Evolutionary conservation across 2,113 vertebrate genomes (phyloP), one percentile per base, ranked within the genome.

Genomic region (Campylorhamphus procurvoides): DNA sequence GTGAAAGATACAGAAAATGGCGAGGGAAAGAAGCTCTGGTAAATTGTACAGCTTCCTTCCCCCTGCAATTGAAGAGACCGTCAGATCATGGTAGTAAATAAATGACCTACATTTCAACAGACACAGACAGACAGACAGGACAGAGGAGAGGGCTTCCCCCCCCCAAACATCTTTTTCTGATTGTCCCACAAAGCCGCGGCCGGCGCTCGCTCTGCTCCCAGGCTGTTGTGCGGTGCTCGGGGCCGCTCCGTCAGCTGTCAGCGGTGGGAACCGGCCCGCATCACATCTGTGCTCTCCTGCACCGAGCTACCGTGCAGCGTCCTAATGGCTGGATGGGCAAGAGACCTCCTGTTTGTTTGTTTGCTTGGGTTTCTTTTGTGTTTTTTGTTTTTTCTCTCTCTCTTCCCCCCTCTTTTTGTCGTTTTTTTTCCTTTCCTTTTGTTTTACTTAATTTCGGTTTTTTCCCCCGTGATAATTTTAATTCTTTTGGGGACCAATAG

Each of bases 51-150:
- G 74, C 53, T 73, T 77, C 59, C 66, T 94, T 58, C 46, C 84
- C 72, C 84, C 78, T 85, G 91, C 73, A 78, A 69, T 82, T 59
- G 90, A 97, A 98, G 97, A 97, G 86, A 94, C 90, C 91, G 93
- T 93, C 97, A 94, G 96, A 96, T 96, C 60, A 97, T 97, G 91
- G 98, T 96, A 97, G 98, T 92, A 98, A 97, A 97, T 94, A 96
- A 97, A 98, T 96, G 97, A 98, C 98, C 98, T 98, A 97, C 96
- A 98, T 96, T 95, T 97, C 92, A 92, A 96, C 96, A 96, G 96
- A 97, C 93, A 97, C 97, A 97, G 97, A 97, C 97, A 97, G 96
- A 98, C 97, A 86, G 96, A 98, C 97, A 97, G 97, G 97, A 98
- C 97, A 95, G 96, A 97, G 96, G 95, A 96, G 96, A 97, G 94